These are phyloP conservation scores for Gyps fulvus DNA, from an alignment of 2,113 vertebrate genomes.

Conservation along the genomic window DNA sequence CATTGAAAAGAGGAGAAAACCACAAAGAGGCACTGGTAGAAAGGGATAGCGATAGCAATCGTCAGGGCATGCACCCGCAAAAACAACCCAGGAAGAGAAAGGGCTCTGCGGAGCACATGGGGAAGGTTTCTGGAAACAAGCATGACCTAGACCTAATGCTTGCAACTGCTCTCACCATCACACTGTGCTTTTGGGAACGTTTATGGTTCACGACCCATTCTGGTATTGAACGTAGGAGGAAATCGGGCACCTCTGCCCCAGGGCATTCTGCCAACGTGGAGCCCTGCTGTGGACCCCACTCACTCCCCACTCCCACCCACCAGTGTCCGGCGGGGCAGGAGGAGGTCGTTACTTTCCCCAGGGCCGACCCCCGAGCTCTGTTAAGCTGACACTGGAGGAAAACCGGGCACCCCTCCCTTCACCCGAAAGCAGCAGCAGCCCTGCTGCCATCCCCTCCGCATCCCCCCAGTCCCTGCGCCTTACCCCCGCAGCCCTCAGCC, in stretches of 20 bases:
- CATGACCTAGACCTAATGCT: fast-evolving
- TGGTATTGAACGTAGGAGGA: fast-evolving
- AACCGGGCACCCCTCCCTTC: too few species aligned
- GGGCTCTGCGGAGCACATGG: neutral
- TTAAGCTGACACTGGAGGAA: fast-evolving
- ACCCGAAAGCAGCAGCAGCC: neutral
- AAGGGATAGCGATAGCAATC: too few species aligned
- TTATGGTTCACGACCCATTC: fast-evolving
- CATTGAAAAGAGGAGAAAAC: too few species aligned
- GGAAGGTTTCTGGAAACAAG: too few species aligned
- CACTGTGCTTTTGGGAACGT: fast-evolving
- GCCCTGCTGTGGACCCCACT: neutral
- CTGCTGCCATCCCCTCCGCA: neutral
- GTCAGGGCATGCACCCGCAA: fast-evolving
- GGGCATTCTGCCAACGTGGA: fast-evolving
- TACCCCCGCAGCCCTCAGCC: neutral
- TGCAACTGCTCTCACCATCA: fast-evolving
- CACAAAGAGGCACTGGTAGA: neutral
- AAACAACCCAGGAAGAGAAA: neutral
- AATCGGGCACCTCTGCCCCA: neutral
- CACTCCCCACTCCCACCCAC: fast-evolving
- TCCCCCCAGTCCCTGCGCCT: neutral
- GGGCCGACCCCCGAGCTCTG: fast-evolving
- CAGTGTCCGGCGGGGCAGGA: neutral
- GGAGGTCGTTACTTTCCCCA: too few species aligned